phyloP scores from a whole-genome alignment of 1,140 invertebrate species.

The Micrasema minimum region DNA sequence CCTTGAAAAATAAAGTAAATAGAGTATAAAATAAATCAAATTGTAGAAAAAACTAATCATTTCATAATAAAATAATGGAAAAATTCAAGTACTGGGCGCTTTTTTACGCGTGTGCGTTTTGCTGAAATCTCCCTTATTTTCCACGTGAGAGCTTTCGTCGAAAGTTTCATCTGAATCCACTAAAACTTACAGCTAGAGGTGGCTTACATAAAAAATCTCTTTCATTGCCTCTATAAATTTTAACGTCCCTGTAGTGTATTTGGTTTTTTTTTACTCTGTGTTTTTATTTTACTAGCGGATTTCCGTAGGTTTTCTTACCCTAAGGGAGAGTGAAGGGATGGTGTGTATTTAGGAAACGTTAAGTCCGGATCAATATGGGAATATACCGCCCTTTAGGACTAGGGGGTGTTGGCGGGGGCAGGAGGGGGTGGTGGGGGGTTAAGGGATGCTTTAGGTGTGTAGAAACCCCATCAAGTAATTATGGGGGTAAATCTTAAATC shows the following conservation, averaged over 20 bases:
- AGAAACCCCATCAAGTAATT: slow-evolving; percentile 28
- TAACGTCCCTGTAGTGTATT: not conserved
- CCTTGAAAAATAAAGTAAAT: not conserved
- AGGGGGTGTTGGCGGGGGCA: not conserved
- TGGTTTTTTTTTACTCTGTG: not conserved
- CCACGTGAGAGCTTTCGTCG: slow-evolving; percentile 16
- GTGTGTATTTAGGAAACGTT: slow-evolving; percentile 37
- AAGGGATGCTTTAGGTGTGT: slow-evolving; percentile 18
- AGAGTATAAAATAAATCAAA: too few relatives aligned
- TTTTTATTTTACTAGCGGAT: not conserved
- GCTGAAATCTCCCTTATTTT: slow-evolving; percentile 16
- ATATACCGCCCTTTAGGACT: slow-evolving; percentile 33
- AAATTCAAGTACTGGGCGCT: not conserved
- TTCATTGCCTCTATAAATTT: too few relatives aligned
- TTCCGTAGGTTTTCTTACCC: not conserved
- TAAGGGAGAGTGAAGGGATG: slow-evolving; percentile 26
- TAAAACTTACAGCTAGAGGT: too few relatives aligned
- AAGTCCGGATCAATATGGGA: slow-evolving; percentile 36
- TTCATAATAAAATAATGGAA: too few relatives aligned
- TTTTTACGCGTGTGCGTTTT: not conserved
- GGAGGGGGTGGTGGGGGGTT: not conserved
- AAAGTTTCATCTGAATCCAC: slow-evolving; percentile 13
- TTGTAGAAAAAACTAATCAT: too few relatives aligned
- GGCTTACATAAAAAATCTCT: too few relatives aligned
- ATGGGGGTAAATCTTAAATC: slow-evolving; percentile 12